Base-by-base conservation (phyloP, 1,140 invertebrate genomes). In the Papilio dardanus region DNA sequence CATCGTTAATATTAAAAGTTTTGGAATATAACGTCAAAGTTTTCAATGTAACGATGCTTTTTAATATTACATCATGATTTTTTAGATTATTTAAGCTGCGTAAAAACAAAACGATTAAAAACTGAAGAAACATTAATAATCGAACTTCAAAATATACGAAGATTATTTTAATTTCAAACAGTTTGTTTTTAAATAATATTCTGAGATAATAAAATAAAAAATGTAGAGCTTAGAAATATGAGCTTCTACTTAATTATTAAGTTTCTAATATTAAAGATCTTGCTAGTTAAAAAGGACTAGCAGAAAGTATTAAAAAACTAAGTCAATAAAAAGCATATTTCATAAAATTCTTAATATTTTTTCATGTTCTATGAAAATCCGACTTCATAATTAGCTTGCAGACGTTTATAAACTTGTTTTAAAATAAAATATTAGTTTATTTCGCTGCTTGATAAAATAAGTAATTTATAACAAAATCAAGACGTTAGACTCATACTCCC, bases 1-100 rank as follows among this genome's bases (percentile, higher is more conserved):
- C 24, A 62, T 62, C 54, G 54, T 62, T 62, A 62, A 62, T 62
- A 62, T 62, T 3, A 62, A 62, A 62, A 62, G 54, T 62, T 62
- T 62, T n/a, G 0, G 12, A 28, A 28, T 12, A 30, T n/a, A 62
- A 14, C 54, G 7, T 50, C 46, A 50, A 50, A 50, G 46, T 62
- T 62, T 62, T 62, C 54, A 62, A 2, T 54, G 50, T 62, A 28
- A 28, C 12, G 30, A 62, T 62, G 24, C 24, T 62, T 58, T 8
- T 24, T 28, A 30, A 28, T 14, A 62, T 62, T 62, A 28, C 24
- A 62, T 28, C 12, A 16, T 24, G 54, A 0, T 30, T 1, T 10
- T 21, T 54, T 54, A 5, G 21, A 28, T 28, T 0, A 28, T n/a
- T n/a, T n/a, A n/a, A n/a, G n/a, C n/a, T n/a, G n/a, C n/a, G n/a